These are phyloP conservation scores for Nephila pilipes DNA, from an alignment of 1,140 invertebrate genomes.

Conservation along the genomic window DNA sequence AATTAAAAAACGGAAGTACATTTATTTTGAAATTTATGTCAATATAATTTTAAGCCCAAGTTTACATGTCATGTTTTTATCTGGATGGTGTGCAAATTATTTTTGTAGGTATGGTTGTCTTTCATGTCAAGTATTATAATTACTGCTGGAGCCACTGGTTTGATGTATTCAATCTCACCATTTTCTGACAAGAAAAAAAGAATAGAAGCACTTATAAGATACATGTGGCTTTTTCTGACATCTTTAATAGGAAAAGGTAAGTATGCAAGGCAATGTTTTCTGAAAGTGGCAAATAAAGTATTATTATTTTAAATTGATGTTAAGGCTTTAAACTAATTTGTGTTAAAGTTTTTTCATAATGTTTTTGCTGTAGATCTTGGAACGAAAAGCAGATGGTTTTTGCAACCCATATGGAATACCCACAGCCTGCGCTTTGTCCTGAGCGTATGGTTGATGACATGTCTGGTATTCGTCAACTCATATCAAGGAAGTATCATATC, in stretches of 20 bases:
- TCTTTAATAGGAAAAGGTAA: conserved; percentile 11
- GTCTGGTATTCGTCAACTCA: neutral
- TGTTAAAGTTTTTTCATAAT: neutral
- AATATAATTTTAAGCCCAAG: too few species aligned
- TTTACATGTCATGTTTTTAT: too few species aligned
- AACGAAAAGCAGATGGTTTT: neutral
- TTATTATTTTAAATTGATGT: neutral
- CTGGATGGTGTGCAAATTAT: neutral
- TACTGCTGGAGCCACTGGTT: neutral
- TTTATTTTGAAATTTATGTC: too few species aligned
- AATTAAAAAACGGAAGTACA: too few species aligned
- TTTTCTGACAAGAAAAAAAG: neutral
- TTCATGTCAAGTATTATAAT: neutral
- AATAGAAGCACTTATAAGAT: neutral
- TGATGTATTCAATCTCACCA: neutral
- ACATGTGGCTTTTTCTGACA: neutral
- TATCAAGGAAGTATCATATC: conserved; percentile 43
- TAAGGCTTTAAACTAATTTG: neutral
- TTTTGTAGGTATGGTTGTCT: neutral
- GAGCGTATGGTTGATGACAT: neutral
- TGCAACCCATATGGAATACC: neutral
- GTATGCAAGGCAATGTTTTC: too few species aligned
- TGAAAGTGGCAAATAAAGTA: neutral
- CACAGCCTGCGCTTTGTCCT: neutral
- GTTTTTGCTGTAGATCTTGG: neutral